Evolutionary conservation across 2,113 vertebrate genomes (phyloP), one percentile per base, ranked within the genome.

Genomic region (Hippolais icterina): DNA sequence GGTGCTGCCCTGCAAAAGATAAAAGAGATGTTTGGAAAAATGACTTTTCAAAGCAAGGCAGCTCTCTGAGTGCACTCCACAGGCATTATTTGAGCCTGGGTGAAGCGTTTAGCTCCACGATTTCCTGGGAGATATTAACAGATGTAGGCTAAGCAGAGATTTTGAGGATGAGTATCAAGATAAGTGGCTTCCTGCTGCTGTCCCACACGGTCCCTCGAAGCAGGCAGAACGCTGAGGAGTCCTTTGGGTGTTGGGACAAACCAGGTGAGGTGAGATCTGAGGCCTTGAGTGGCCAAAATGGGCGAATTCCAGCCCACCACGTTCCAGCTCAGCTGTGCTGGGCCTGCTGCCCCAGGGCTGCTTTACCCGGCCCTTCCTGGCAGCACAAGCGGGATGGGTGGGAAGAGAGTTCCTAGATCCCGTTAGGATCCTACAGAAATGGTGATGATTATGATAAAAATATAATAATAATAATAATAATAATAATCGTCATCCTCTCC

Each of bases 1-100:
- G 21, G 83, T 94, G 33, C 97, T 97, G 65, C 98, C 98, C 99
- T 99, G 98, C 60, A 97, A 97, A 54, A 95, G 31, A 83, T 18
- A 95, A 93, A 93, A 96, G 69, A 79, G 2, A 5, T 8, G 66
- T 53, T 47, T 9, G 27, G 10, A 11, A 33, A 33, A 11, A 31
- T 0, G 57, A 54, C 68, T 70, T 61, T 74, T 33, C 50, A 63
- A 86, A 81, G 54, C 22, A 46, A 68, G 37, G 49, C 27, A 69
- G 42, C 18, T 83, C 42, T 42, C 20, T 15, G 39, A 83, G 87
- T 8, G 22, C 15, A 6, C 24, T 60, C 53, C 72, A n/a, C 3
- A 3, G 16, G 68, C 7, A 9, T 41, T 72, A 8, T 61, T 39
- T 56, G 64, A 53, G 76, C 53, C 41, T 49, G 56, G 53, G 41